These are phyloP conservation scores for Phalloptychus januarius DNA, from an alignment of 2,797 vertebrate species.

Conservation along the genomic window DNA sequence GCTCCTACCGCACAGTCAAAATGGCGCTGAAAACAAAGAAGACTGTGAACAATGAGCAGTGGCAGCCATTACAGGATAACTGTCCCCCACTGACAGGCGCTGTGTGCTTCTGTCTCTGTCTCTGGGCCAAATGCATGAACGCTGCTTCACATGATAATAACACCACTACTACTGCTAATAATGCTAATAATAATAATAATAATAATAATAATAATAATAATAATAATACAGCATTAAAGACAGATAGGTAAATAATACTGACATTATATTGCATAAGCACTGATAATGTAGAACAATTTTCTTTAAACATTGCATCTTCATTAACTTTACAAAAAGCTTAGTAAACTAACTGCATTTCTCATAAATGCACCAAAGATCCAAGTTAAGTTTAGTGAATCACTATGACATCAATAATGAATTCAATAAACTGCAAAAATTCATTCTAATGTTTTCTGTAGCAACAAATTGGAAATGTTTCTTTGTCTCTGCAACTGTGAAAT, in stretches of 20 bases:
- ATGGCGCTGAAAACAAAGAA: constrained; percentile 88
- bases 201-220: background rate
- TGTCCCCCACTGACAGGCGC: constrained; percentile 59
- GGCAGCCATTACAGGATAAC: constrained; percentile 87
- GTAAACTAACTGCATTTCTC: background rate
- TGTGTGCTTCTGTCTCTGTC: background rate
- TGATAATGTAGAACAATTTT: background rate
- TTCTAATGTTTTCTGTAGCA: background rate
- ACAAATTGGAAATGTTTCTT: background rate
- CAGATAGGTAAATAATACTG: background rate
- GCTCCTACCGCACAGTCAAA: constrained; percentile 77
- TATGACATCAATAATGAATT: background rate
- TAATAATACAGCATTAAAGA: background rate
- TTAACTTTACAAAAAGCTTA: background rate
- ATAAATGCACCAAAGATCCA: background rate
- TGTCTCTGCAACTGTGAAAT: background rate
- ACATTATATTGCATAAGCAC: background rate
- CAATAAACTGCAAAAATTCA: background rate
- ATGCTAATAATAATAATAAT: background rate
- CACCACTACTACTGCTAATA: background rate
- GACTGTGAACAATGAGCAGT: constrained; percentile 78
- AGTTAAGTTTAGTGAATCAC: background rate
- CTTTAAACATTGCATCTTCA: background rate
- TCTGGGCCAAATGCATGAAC: background rate
- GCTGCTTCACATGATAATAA: background rate